phyloP scores from a whole-genome alignment of 2,797 vertebrate species.

The Pseudochirops corinnae region DNA sequence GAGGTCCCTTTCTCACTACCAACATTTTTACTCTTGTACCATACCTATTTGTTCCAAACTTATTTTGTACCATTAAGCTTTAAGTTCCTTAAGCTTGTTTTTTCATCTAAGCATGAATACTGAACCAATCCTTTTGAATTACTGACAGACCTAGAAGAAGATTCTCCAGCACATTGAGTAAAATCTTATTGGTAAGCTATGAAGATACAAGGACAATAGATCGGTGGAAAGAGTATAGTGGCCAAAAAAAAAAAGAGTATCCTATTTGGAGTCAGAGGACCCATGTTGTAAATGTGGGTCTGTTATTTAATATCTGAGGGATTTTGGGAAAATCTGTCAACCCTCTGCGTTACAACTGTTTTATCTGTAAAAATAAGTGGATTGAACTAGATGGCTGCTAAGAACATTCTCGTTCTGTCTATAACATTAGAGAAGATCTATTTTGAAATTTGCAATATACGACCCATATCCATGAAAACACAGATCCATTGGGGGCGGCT shows the following conservation, averaged over 20 bases:
- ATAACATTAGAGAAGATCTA: neutral
- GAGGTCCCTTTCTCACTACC: neutral
- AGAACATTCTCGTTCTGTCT: neutral
- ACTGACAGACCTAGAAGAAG: neutral
- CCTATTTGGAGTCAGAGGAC: neutral
- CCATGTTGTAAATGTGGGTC: neutral
- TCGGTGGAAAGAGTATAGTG: neutral
- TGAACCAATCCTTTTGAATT: neutral
- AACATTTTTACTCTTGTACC: neutral
- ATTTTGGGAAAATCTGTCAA: neutral
- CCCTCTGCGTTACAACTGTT: neutral
- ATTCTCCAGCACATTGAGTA: neutral
- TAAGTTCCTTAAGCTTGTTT: neutral
- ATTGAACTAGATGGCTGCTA: neutral
- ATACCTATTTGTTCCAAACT: neutral
- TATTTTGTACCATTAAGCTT: neutral
- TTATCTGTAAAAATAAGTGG: neutral
- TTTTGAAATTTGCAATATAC: neutral
- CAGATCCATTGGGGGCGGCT: neutral
- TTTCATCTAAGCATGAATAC: neutral
- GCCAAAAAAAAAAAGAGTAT: too few species aligned
- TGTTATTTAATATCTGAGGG: neutral
- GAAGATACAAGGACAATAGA: neutral
- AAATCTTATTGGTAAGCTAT: neutral
- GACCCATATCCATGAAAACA: neutral